These are phyloP conservation scores for Phoebastria nigripes DNA, from an alignment of 2,797 vertebrate species.

Conservation along the genomic window DNA sequence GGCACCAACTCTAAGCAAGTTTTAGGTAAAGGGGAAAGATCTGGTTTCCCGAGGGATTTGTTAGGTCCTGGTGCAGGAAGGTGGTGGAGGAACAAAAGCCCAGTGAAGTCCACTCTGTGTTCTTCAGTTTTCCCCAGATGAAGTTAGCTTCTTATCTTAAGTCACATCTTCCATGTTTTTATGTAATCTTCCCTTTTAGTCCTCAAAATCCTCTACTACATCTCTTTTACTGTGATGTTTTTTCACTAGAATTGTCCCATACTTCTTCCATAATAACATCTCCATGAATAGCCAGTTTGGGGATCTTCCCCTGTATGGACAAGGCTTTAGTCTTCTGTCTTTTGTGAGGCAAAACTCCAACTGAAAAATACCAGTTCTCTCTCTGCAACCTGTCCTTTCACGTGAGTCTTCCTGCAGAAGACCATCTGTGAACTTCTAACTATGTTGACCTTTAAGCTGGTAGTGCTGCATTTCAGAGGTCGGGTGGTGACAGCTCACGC, in stretches of 20 bases:
- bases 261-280: background rate
- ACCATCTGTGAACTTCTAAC: background rate
- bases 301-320: background rate
- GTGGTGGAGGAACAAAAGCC: background rate
- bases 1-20: background rate
- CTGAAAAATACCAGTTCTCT: background rate
- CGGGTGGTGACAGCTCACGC: background rate
- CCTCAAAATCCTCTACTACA: background rate
- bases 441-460: background rate
- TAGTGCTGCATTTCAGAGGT: background rate
- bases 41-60: background rate
- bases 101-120: background rate
- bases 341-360: background rate
- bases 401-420: background rate
- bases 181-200: background rate
- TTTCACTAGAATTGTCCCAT: background rate
- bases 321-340: background rate
- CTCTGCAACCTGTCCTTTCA: background rate
- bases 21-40: background rate
- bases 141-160: background rate
- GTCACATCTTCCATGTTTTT: background rate
- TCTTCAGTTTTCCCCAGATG: background rate
- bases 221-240: background rate
- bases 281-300: background rate
- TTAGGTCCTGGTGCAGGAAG: background rate